Evolutionary conservation across 92 coral and sea anemone species (phyloP).

Genomic region (Heteractis magnifica): DNA sequence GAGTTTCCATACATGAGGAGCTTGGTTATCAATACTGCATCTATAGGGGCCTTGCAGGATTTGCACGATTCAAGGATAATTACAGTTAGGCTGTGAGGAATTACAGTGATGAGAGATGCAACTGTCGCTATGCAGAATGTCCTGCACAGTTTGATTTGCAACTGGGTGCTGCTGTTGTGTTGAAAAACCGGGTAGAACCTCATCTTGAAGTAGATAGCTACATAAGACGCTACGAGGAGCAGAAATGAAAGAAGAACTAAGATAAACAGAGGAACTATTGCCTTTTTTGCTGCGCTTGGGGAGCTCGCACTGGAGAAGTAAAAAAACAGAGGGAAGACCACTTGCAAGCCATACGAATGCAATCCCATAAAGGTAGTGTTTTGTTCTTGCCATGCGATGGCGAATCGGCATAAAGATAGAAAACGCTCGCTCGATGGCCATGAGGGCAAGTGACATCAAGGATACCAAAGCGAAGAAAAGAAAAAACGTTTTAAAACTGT

Average conservation of each 20-base stretch:
- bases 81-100: not conserved
- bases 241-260: not conserved
- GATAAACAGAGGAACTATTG: no score
- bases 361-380: not conserved
- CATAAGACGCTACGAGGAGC: not conserved
- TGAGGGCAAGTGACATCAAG: not conserved
- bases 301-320: not conserved
- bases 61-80: not conserved
- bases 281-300: not conserved
- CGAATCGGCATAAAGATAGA: conserved; percentile 14
- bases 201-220: conserved; percentile 18
- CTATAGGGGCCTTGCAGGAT: not conserved
- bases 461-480: not conserved
- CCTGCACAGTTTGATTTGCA: conserved; percentile 26
- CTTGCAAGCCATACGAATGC: not conserved
- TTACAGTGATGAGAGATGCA: not conserved
- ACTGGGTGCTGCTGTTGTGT: conserved; percentile 10
- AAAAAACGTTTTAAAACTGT: not conserved
- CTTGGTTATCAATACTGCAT: not conserved
- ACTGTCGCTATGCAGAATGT: conserved; percentile 24
- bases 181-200: conserved; percentile 19
- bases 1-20: conserved; percentile 12
- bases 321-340: not conserved
- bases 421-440: conserved; percentile 19
- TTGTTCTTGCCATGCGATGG: conserved; percentile 15